Base-by-base conservation (phyloP, 2,113 vertebrate species). In the Fregetta grallaria region DNA sequence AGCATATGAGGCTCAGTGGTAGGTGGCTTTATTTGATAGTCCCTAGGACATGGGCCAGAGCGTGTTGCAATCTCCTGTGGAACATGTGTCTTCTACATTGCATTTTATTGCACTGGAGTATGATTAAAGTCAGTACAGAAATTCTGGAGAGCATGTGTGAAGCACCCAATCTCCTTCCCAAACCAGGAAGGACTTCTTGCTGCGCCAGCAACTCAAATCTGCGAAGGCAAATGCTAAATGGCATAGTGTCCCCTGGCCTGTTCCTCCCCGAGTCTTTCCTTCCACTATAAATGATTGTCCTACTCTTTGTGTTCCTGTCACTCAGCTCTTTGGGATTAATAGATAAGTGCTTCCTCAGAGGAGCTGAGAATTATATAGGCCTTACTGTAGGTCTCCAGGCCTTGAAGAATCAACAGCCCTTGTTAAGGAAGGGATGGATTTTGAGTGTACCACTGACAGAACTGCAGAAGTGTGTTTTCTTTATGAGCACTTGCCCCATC, bases 381-480 rank as follows among this genome's bases (percentile, higher is more conserved):
- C 4, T 73, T 67, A 10, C 34, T 55, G 0, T 2, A 34, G 23
- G 2, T 67, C 45, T 74, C 12, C 26, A 79, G 61, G 3, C 19
- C 18, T 56, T 15, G 40, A 17, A 49, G 58, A 15, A 10, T 56
- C 30, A 7, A 15, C 61, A 78, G 16, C 21, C 50, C 8, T 13
- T 21, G 19, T 36, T 38, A 11, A 21, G 40, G 58, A 36, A 66
- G 34, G 2, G 5, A 11, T n/a, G 20, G 25, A 32, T 62, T 50
- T 36, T 29, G 36, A 12, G 15, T 13, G 22, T n/a, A 9, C 22
- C 67, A 40, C 16, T 1, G 2, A 1, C 25, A 27, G 45, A 44
- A 3, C 20, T 1, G 0, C 6, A 25, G 53, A 13, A 2, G 13
- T 1, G 1, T 2, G 30, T 27, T 59, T 40, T 34, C 19, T 53